A percentile compares a stretch with the other conserved stretches of the same genome.
Evolutionary conservation across 2,797 vertebrate genomes (phyloP).

Genomic region (Morus bassanus): DNA sequence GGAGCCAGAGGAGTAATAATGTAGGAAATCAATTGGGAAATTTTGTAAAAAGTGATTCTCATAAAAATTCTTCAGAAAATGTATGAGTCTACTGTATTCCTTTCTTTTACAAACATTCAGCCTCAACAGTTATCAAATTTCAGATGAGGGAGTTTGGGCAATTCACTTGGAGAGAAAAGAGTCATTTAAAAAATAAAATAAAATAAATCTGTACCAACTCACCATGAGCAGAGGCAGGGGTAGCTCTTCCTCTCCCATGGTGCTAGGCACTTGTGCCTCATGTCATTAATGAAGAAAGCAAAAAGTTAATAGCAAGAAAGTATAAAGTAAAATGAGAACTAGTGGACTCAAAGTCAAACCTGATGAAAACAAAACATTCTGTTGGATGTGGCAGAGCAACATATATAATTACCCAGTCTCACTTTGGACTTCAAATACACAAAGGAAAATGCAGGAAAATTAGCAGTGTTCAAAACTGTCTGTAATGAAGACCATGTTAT

Average conservation of each 20-base stretch:
- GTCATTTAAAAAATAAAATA: not conserved
- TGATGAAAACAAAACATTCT: not conserved
- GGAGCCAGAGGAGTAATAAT: slow-evolving; percentile 16
- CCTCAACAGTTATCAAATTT: not conserved
- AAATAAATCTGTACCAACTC: not conserved
- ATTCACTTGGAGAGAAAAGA: not conserved
- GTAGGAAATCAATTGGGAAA: slow-evolving; percentile 28
- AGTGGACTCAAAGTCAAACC: not conserved
- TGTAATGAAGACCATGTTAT: not conserved
- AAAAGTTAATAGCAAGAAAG: not conserved
- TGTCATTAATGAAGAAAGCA: not conserved
- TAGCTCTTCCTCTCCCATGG: not conserved
- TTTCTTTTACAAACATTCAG: not conserved
- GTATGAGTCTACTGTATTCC: not conserved
- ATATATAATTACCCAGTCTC: not conserved
- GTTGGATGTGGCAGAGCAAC: not conserved
- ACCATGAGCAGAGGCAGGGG: not conserved
- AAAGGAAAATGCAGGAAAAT: not conserved
- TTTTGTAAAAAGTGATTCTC: slow-evolving; percentile 44
- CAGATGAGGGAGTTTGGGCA: not conserved
- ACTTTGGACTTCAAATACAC: not conserved
- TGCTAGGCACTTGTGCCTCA: not conserved
- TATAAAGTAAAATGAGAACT: not conserved
- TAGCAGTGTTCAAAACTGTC: not conserved
- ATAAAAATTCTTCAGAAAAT: slow-evolving; percentile 46